Evolutionary conservation across 2,113 vertebrate genomes (phyloP).

Genomic region (Corythoichthys intestinalis): DNA sequence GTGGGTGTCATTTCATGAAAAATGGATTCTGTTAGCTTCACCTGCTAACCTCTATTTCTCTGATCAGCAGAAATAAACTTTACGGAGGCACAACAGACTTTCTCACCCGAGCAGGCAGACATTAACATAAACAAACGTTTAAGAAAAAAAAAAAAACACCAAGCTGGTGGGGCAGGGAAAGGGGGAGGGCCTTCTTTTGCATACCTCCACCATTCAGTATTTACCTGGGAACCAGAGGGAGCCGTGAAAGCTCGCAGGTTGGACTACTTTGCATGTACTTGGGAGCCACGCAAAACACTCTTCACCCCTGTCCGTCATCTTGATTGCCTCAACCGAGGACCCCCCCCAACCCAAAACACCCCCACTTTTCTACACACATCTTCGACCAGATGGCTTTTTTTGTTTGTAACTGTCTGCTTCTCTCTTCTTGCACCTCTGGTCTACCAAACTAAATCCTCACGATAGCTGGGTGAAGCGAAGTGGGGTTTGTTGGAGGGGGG

Average conservation of each 20-base stretch:
- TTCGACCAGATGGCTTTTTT: constrained; percentile 89
- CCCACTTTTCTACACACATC: constrained; percentile 8
- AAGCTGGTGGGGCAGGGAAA: constrained; percentile 1
- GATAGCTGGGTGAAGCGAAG: constrained; percentile 57
- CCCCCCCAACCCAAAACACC: constrained; percentile 24
- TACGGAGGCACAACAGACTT: constrained; percentile 43
- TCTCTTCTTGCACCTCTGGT: constrained; percentile 85
- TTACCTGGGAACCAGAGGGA: constrained; percentile 86
- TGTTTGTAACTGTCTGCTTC: constrained; percentile 84
- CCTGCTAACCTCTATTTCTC: constrained; percentile 55
- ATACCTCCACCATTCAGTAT: constrained; percentile 75
- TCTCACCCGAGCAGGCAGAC: constrained; percentile 44
- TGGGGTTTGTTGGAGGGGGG: constrained; percentile 45
- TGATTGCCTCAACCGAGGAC: constrained; percentile 79
- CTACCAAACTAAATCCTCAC: constrained; percentile 84
- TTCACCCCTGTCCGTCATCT: constrained; percentile 92
- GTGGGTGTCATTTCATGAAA: constrained; percentile 56
- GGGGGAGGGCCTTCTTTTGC: constrained; percentile 42
- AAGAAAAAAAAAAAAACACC: constrained; percentile 38
- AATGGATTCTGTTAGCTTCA: constrained; percentile 61
- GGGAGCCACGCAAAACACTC: constrained; percentile 94
- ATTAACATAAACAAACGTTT: constrained; percentile 63
- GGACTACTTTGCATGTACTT: constrained; percentile 94
- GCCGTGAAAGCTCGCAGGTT: constrained; percentile 88
- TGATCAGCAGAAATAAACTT: constrained; percentile 33